phyloP scores from a whole-genome alignment of 2,888 invertebrate species.

The Polymixis lichenea region DNA sequence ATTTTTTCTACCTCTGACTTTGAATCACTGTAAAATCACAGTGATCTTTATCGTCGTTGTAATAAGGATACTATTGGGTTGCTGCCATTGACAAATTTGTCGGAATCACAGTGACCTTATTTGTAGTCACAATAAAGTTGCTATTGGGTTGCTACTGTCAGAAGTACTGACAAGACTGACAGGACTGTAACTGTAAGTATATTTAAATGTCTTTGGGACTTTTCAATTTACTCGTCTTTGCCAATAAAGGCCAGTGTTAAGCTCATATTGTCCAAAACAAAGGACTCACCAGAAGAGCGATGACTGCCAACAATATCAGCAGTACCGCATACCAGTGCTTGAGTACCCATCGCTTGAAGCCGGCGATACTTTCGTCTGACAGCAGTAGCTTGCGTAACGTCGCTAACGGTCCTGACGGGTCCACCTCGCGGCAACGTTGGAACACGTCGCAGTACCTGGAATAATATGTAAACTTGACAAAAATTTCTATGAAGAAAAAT shows the following conservation, averaged over 20 bases:
- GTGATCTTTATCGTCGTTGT: no score
- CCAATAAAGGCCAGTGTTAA: background rate
- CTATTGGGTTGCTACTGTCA: no score
- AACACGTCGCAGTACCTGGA: slow-evolving; percentile 92
- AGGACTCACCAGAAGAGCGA: slow-evolving; percentile 95
- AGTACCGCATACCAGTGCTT: slow-evolving; percentile 98
- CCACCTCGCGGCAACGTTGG: slow-evolving; percentile 96
- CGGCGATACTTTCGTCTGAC: slow-evolving; percentile 97
- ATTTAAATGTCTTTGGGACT: no score
- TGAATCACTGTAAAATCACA: no score
- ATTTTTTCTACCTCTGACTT: no score
- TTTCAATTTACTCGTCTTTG: background rate
- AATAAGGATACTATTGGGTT: no score
- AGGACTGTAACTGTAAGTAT: no score
- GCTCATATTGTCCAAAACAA: background rate
- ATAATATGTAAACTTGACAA: background rate
- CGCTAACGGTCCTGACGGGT: slow-evolving; percentile 97
- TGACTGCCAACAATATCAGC: slow-evolving; percentile 93
- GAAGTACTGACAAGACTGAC: no score
- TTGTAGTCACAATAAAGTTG: no score
- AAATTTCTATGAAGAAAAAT: background rate
- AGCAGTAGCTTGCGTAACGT: slow-evolving; percentile 96
- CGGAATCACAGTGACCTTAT: no score
- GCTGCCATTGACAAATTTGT: no score
- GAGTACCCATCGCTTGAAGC: slow-evolving; percentile 96